These are phyloP conservation scores for Urophycis tenuis DNA, from an alignment of 2,797 vertebrate genomes.

Conservation along the genomic window DNA sequence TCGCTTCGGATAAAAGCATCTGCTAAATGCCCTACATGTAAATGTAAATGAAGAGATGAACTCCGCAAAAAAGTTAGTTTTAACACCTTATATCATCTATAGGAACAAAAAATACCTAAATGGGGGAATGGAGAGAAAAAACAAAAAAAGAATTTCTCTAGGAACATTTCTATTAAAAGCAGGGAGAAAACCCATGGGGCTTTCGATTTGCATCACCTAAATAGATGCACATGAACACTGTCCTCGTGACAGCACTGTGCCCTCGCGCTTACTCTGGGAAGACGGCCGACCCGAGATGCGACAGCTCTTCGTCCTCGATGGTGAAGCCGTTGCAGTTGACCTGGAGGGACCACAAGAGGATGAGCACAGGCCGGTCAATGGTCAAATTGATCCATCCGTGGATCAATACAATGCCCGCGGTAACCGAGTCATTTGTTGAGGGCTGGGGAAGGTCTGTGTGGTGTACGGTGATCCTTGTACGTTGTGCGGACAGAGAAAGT, in stretches of 20 bases:
- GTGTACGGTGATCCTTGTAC: background rate
- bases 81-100: too few relatives aligned
- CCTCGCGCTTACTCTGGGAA: slow-evolving; percentile 84
- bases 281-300: slow-evolving; percentile 93
- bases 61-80: too few relatives aligned
- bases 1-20: too few relatives aligned
- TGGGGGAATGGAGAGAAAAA: too few relatives aligned
- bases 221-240: background rate
- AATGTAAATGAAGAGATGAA: too few relatives aligned
- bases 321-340: slow-evolving; percentile 99
- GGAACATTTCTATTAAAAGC: too few relatives aligned
- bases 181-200: too few relatives aligned
- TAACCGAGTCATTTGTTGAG: background rate
- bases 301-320: slow-evolving; percentile 97
- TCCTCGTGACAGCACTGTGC: background rate
- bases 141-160: too few relatives aligned
- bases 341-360: slow-evolving; percentile 54
- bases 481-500: background rate
- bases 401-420: background rate
- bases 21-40: too few relatives aligned
- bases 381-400: background rate
- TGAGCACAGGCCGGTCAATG: background rate
- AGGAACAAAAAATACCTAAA: too few relatives aligned
- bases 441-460: background rate
- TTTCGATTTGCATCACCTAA: background rate